phyloP scores from a whole-genome alignment of 1,140 invertebrate species.

The Macrosteles quadrilineatus region DNA sequence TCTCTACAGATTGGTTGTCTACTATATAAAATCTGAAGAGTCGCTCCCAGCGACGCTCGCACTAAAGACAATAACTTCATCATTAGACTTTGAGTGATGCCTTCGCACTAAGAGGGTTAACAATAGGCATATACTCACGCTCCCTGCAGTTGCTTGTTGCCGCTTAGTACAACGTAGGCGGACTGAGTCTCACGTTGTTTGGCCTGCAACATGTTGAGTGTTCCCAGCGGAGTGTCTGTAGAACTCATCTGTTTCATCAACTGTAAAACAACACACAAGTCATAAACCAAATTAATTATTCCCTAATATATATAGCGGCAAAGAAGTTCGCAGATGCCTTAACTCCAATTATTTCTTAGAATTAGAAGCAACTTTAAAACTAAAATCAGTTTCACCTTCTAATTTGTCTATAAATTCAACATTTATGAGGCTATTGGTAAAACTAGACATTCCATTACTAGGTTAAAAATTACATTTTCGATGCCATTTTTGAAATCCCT shows the following conservation, averaged over 20 bases:
- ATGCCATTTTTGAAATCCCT: too few relatives aligned
- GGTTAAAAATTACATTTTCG: too few relatives aligned
- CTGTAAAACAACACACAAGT: conserved; percentile 54
- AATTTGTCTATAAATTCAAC: too few relatives aligned
- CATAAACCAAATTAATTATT: conserved; percentile 14
- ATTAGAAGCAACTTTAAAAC: too few relatives aligned
- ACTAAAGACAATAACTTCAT: background rate
- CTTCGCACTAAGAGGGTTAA: background rate
- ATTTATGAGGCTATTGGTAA: too few relatives aligned
- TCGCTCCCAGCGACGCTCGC: background rate
- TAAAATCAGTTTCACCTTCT: too few relatives aligned
- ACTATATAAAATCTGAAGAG: background rate
- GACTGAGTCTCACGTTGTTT: conserved; percentile 97
- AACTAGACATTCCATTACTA: too few relatives aligned
- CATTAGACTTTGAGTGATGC: background rate
- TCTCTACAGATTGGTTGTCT: background rate
- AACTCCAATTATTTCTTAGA: too few relatives aligned
- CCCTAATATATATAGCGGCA: too few relatives aligned
- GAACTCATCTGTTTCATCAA: conserved; percentile 99
- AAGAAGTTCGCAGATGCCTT: too few relatives aligned
- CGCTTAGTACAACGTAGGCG: conserved; percentile 92
- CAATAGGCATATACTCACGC: conserved; percentile 14
- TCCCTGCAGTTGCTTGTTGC: conserved; percentile 62
- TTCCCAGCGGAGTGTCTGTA: conserved; percentile 95
- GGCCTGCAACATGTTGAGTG: conserved; percentile 89